Base-by-base conservation (phyloP, 2,113 vertebrate genomes). In the Struthidea cinerea region DNA sequence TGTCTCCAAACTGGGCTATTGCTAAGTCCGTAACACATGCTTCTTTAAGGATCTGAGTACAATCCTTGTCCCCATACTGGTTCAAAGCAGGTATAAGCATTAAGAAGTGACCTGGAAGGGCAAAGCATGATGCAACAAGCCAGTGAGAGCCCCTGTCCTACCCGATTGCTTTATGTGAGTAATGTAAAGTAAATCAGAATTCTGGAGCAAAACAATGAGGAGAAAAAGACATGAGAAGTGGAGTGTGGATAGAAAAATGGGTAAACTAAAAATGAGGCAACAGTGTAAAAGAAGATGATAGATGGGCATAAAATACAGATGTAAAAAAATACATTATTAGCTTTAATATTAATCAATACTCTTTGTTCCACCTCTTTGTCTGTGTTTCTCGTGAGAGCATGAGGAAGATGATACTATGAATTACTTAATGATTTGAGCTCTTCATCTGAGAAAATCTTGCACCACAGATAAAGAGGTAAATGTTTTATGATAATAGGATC, bases 141-240 rank as follows among this genome's bases (percentile, higher is more conserved):
- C 13, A 60, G 16, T 16, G 30, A 8, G 1, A 73, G 35, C 3
- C 37, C 10, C 32, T 61, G 20, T 39, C 26, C 44, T 67, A 57
- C 61, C 23, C 0, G 0, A 4, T 12, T 49, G 12, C 32, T 83
- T 26, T 39, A 13, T 1, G 2, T 27, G 42, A 79, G 11, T 10
- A 30, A 84, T 3, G 21, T 76, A 20, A 55, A 32, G 30, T 55
- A 32, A 55, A 33, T 80, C 33, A 39, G 68, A 91, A 68, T 18
- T 50, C 57, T 91, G 44, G 19, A 76, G 21, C 27, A 71, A 67
- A 86, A 70, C 27, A 63, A 7, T n/a, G 32, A 61, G 24, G 42
- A 61, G 15, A 59, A 84, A 41, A 59, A 24, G 22, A 67, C 11
- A 68, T 28, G 20, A 84, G 42, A 63, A 79, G 63, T 28, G 19